Evolutionary conservation across 2,888 invertebrate genomes (phyloP), one percentile per base, ranked within the genome.

Genomic region (Parnassius smintheus): DNA sequence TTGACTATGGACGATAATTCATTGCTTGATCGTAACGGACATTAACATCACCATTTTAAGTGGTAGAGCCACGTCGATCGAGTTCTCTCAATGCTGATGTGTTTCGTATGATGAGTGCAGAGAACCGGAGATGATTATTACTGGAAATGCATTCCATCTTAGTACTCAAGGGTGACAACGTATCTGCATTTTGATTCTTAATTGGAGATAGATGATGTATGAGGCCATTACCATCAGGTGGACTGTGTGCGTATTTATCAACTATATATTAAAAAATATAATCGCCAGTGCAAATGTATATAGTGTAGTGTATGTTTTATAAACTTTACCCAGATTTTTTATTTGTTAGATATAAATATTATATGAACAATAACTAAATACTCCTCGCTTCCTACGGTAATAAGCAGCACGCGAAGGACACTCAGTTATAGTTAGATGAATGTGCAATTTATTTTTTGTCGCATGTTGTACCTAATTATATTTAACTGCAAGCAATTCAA

Each of bases 1-100:
- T 53, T 56, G 56, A 61, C 65, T 69, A 67, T 25, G 4, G 35
- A 35, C 35, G 35, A 35, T 35, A 35, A 35, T 35, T 4, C 35
- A 35, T 35, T 7, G 35, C 35, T 35, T 35, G 35, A 7, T 35
- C 35, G 35, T 7, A 7, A 7, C 4, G 35, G 35, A 35, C 35
- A 35, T 35, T 35, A 35, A 35, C 35, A 35, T 35, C 35, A 4
- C 35, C 35, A 35, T 35, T 35, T 35, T 4, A 35, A 1, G 35
- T 35, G 35, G 7, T 35, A 35, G 35, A 35, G 35, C 35, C 35
- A 35, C 35, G 7, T 35, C 35, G 7, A 35, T 7, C 35, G 7
- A 35, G 35, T 0, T 35, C 4, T 7, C 35, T 35, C 4, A 35
- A 35, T 4, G 3, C 25, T 25, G 25, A 3, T 4, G 25, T 25